Evolutionary conservation across 1,140 invertebrate genomes (phyloP).

Genomic region (Orchestia grillus): DNA sequence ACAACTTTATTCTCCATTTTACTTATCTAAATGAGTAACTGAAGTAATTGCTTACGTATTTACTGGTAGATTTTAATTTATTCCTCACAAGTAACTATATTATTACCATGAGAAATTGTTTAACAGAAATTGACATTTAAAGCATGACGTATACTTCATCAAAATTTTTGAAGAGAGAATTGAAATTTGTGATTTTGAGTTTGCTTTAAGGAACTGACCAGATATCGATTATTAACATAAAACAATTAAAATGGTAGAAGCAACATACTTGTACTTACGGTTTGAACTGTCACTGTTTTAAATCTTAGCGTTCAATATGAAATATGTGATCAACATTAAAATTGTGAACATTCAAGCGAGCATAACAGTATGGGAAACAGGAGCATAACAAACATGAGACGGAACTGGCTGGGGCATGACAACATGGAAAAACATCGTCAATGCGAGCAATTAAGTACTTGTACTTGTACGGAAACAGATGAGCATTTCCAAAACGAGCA

Average conservation of each 20-base stretch:
- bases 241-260: background rate
- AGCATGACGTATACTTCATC: background rate
- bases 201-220: background rate
- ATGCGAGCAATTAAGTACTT: background rate
- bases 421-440: slow-evolving; percentile 19
- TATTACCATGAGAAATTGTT: background rate
- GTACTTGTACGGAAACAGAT: background rate
- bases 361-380: background rate
- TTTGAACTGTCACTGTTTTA: background rate
- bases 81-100: background rate
- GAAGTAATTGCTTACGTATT: background rate
- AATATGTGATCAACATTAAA: slow-evolving; percentile 14
- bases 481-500: background rate
- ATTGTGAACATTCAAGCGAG: slow-evolving; percentile 44
- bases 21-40: background rate
- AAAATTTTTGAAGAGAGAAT: background rate
- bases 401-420: background rate
- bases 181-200: background rate
- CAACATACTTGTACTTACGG: slow-evolving; percentile 20
- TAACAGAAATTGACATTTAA: background rate
- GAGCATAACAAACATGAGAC: slow-evolving; percentile 35
- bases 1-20: background rate
- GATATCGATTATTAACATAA: background rate
- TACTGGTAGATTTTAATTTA: background rate
- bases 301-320: background rate